These are phyloP conservation scores for Artibeus jamaicensis DNA, from an alignment of 2,797 vertebrate species.

Conservation along the genomic window DNA sequence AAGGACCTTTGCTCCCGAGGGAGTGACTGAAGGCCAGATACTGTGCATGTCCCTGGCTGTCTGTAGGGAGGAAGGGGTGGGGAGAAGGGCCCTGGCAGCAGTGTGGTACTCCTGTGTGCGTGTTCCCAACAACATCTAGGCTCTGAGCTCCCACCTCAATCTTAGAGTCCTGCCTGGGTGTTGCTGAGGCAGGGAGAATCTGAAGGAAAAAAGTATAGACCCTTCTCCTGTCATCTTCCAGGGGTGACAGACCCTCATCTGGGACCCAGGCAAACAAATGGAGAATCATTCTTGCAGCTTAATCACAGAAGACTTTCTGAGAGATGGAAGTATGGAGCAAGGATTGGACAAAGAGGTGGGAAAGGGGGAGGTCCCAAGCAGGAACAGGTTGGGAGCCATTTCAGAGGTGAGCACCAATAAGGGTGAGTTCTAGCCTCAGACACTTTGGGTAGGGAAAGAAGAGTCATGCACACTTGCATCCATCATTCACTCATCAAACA, in stretches of 20 bases:
- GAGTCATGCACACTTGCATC: background rate
- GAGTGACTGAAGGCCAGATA: background rate
- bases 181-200: background rate
- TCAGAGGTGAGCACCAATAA: background rate
- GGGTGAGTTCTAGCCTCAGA: background rate
- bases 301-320: background rate
- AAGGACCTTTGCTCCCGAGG: background rate
- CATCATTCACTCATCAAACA: background rate
- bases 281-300: background rate
- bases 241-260: background rate
- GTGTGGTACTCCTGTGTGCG: background rate
- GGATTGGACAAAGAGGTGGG: background rate
- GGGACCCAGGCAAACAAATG: background rate
- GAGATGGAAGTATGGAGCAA: background rate
- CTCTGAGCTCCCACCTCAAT: background rate
- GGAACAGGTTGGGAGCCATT: background rate
- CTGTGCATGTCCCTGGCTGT: rapidly evolving
- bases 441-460: background rate
- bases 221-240: background rate
- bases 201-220: background rate
- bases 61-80: background rate
- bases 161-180: background rate
- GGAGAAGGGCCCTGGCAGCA: background rate
- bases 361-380: background rate
- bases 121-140: background rate